phyloP scores from a whole-genome alignment of 2,888 invertebrate species.

The Automeris io region DNA sequence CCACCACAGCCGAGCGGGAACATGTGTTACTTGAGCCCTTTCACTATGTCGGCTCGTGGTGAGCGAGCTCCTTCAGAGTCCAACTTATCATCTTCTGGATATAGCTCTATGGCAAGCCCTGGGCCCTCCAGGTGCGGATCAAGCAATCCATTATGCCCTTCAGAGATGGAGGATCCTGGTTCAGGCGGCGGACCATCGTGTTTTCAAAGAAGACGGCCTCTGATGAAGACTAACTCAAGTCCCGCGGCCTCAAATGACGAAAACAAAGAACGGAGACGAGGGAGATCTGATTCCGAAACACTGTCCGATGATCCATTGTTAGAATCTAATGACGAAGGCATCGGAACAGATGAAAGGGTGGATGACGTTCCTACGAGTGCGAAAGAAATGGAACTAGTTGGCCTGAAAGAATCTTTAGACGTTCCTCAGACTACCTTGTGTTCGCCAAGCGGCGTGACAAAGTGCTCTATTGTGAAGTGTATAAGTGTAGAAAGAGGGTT shows the following conservation, averaged over 20 bases:
- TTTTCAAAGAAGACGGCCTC: conserved; percentile 78
- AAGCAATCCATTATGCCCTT: conserved; percentile 86
- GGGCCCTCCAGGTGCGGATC: conserved; percentile 89
- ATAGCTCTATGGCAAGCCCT: conserved; percentile 91
- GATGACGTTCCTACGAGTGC: conserved; percentile 84
- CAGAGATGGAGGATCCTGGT: conserved; percentile 85
- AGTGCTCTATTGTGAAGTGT: conserved; percentile 75
- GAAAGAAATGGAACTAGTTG: conserved; percentile 76
- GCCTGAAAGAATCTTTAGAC: conserved; percentile 63
- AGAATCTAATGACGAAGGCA: conserved; percentile 87
- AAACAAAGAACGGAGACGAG: conserved; percentile 71
- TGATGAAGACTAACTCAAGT: conserved; percentile 78
- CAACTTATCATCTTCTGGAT: conserved; percentile 89
- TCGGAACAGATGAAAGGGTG: conserved; percentile 85
- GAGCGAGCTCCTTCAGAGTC: conserved; percentile 89
- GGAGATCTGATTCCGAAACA: conserved; percentile 85
- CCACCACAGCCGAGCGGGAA: conserved; percentile 71
- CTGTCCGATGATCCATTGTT: conserved; percentile 83
- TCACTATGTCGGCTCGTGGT: conserved; percentile 83
- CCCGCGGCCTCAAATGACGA: conserved; percentile 63
- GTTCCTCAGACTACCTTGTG: conserved; percentile 59
- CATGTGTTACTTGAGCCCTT: conserved; percentile 88
- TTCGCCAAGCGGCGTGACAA: conserved; percentile 68
- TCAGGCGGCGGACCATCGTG: conserved; percentile 74
- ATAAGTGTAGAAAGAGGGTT: conserved; percentile 73